Conservation (phyloP, 2,888 invertebrate genomes). For the Syrphus vitripennis region DNA sequence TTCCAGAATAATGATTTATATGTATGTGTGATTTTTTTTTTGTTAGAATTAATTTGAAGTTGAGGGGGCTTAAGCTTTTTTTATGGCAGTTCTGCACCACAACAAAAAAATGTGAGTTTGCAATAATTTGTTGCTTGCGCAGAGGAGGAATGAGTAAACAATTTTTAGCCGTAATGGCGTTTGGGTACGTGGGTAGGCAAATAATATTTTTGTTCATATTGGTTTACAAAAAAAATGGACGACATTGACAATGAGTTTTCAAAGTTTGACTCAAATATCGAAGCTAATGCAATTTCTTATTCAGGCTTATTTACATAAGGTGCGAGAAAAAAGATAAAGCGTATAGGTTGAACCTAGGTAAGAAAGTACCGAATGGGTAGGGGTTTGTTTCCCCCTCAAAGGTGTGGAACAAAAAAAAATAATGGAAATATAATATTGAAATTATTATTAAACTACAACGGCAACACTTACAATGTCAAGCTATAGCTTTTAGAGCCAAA, state of each 20-base stretch:
- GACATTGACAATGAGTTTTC: background rate
- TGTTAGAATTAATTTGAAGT: background rate
- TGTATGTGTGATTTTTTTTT: background rate
- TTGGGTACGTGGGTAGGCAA: background rate
- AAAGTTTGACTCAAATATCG: background rate
- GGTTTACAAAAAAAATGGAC: background rate
- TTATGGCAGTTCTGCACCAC: background rate
- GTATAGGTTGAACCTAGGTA: no score
- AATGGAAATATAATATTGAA: no score
- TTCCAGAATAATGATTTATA: background rate
- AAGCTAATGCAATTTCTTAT: no score
- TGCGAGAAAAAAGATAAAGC: no score
- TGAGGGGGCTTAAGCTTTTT: conserved; percentile 1
- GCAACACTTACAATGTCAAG: no score
- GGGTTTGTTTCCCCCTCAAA: no score
- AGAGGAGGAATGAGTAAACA: background rate
- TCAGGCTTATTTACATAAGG: no score
- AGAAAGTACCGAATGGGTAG: no score
- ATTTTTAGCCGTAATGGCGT: background rate
- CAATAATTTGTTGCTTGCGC: background rate
- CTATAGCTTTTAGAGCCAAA: no score
- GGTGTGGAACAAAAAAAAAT: no score
- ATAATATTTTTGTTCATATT: background rate
- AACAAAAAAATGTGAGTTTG: background rate
- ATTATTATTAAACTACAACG: no score